Evolutionary conservation across 1,140 invertebrate genomes (phyloP).

Genomic region (Drosophila fuyamai): DNA sequence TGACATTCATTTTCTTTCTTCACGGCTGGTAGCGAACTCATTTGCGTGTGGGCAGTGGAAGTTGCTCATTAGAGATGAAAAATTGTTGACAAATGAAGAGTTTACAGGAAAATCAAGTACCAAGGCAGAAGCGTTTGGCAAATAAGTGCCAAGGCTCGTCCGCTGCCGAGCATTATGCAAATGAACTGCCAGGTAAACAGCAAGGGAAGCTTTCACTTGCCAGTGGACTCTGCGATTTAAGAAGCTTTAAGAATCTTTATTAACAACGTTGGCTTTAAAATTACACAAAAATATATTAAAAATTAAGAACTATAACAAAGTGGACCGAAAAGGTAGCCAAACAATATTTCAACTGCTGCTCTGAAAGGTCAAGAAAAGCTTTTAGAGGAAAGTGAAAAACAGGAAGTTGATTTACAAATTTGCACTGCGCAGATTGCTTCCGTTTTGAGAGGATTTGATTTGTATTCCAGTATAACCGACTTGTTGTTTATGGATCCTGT

Average conservation of each 20-base stretch:
- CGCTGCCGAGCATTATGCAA: constrained; percentile 23
- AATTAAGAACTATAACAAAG: background rate
- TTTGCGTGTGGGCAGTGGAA: constrained; percentile 46
- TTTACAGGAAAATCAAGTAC: constrained; percentile 33
- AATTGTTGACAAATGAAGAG: constrained; percentile 57
- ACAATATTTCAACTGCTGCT: background rate
- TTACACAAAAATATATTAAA: background rate
- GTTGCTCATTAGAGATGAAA: constrained; percentile 54
- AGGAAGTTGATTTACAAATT: constrained; percentile 10
- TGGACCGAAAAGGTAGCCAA: background rate
- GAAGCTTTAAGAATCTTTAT: background rate
- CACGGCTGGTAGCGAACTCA: constrained; percentile 8
- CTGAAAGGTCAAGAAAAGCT: background rate
- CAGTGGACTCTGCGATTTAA: background rate
- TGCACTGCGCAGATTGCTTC: constrained; percentile 4
- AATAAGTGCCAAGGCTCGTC: constrained; percentile 8
- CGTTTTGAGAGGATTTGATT: constrained; percentile 20
- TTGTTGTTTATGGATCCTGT: background rate
- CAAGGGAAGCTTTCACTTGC: background rate
- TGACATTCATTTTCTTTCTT: constrained; percentile 29
- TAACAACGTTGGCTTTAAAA: background rate
- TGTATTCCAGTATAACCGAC: constrained; percentile 3
- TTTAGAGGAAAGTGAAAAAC: background rate
- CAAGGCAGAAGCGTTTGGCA: constrained; percentile 1
- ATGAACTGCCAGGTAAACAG: constrained; percentile 10